Conservation (phyloP, 2,797 vertebrate genomes). For the Xyrichtys novacula region DNA sequence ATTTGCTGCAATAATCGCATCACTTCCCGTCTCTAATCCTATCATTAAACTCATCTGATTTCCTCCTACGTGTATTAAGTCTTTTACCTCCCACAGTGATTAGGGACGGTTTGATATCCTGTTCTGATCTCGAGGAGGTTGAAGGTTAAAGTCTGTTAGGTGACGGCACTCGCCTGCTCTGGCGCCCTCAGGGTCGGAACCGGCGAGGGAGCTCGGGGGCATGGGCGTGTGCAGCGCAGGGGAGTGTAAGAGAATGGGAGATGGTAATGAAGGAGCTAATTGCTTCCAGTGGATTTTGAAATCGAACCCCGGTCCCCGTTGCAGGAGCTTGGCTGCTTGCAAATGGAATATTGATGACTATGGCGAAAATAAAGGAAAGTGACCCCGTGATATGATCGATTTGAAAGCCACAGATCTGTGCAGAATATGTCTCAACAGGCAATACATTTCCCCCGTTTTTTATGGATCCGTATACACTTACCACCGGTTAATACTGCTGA, state of each 20-base stretch:
- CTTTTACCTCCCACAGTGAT: constrained; percentile 5
- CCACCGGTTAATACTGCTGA: constrained; percentile 75
- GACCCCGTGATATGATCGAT: constrained; percentile 78
- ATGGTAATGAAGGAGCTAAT: constrained; percentile 84
- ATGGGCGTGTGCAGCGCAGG: constrained; percentile 20
- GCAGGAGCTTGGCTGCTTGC: constrained; percentile 47
- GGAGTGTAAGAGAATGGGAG: constrained; percentile 60
- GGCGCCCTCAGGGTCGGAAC: constrained; percentile 48
- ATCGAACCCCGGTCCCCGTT: constrained; percentile 73
- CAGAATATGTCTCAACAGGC: constrained; percentile 77
- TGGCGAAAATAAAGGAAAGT: constrained; percentile 78
- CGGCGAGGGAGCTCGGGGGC: constrained; percentile 24
- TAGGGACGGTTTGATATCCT: constrained; percentile 13
- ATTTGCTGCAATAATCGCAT: constrained; percentile 42
- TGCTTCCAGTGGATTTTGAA: constrained; percentile 86
- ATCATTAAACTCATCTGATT: constrained; percentile 39
- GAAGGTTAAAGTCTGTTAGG: constrained; percentile 46
- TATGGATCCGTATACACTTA: constrained; percentile 81
- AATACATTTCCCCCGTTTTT: constrained; percentile 69
- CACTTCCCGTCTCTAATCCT: constrained; percentile 31
- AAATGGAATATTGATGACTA: constrained; percentile 83
- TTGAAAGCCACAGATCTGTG: constrained; percentile 78
- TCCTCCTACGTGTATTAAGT: not conserved
- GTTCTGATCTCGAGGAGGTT: constrained; percentile 33
- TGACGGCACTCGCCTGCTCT: constrained; percentile 16